Conservation (phyloP, 1,140 invertebrate genomes). For the Saccostrea glomerata region DNA sequence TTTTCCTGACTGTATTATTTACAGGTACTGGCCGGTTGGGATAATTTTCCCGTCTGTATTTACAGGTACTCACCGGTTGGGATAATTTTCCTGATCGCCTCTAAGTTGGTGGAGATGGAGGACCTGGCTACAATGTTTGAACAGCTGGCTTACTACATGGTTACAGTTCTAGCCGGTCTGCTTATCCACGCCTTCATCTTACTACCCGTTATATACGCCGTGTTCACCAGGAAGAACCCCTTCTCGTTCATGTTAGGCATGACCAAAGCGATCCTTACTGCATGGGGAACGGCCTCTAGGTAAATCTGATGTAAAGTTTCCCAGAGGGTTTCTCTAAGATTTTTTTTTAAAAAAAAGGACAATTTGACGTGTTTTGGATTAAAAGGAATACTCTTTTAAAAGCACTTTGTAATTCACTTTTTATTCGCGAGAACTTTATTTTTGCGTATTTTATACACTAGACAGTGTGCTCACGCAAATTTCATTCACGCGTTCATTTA, state of each 20-base stretch:
- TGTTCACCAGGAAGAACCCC: constrained; percentile 75
- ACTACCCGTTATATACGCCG: constrained; percentile 75
- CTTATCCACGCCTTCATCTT: constrained; percentile 75
- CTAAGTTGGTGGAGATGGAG: constrained; percentile 92
- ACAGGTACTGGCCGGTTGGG: too few species aligned
- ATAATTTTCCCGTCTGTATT: neutral
- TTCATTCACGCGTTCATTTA: too few species aligned
- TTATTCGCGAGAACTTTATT: too few species aligned
- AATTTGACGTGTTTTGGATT: too few species aligned
- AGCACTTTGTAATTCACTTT: too few species aligned
- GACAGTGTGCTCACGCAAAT: too few species aligned
- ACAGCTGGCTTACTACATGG: constrained; percentile 75
- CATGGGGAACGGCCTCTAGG: constrained; percentile 78
- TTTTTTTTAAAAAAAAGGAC: too few species aligned
- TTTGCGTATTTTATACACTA: too few species aligned
- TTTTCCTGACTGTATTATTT: too few species aligned
- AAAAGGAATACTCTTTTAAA: too few species aligned
- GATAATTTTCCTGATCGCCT: constrained; percentile 92
- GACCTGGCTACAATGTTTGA: constrained; percentile 79
- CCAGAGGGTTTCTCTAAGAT: too few species aligned
- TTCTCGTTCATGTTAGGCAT: constrained; percentile 70
- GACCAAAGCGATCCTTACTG: constrained; percentile 75
- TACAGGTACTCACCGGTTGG: constrained; percentile 92
- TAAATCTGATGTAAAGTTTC: constrained; percentile 38
- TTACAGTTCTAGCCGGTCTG: constrained; percentile 74